Base-by-base conservation (phyloP, 2,797 vertebrate genomes). In the Agapornis canus region DNA sequence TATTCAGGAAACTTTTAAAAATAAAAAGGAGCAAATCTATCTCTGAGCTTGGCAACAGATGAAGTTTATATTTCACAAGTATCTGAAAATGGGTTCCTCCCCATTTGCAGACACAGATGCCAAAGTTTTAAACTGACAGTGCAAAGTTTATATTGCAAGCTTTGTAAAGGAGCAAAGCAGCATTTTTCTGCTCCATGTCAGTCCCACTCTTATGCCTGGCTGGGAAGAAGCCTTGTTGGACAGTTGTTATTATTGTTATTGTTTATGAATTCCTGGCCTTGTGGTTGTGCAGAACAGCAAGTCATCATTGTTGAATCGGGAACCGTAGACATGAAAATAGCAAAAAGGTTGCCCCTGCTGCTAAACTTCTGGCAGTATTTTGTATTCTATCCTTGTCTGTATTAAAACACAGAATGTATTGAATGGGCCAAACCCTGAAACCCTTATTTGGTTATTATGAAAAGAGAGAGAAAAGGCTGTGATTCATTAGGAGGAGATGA, bases 71-170 rank as follows among this genome's bases (percentile, higher is more conserved):
- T 94, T 96, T 96, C 95, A 94, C 89, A 94, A 96, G 95, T 86
- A 90, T 96, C 92, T 92, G 92, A 94, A 96, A 91, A 95, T 70
- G 94, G 95, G 95, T 94, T 94, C 95, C 96, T 96, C 96, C 95
- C 95, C 80, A 49, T 95, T 97, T 90, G 63, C 89, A 94, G 95
- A 60, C 51, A 39, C 65, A 81, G 87, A 94, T 92, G 95, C 95
- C 92, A 88, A 86, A 96, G 91, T 92, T 96, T 94, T 94, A 91
- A 94, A 96, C 91, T 64, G 93, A 93, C 92, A 91, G 87, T 68
- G 77, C 95, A 95, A 91, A 90, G 91, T 90, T 94, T 96, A 65
- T 88, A 40, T 57, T n/a, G 82, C 73, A 52, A 60, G 87, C 66
- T 92, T 89, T 65, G 75, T 61, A 86, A 91, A 88, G 91, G 54